Base-by-base conservation (phyloP, 2,113 vertebrate genomes). In the Daboia siamensis region DNA sequence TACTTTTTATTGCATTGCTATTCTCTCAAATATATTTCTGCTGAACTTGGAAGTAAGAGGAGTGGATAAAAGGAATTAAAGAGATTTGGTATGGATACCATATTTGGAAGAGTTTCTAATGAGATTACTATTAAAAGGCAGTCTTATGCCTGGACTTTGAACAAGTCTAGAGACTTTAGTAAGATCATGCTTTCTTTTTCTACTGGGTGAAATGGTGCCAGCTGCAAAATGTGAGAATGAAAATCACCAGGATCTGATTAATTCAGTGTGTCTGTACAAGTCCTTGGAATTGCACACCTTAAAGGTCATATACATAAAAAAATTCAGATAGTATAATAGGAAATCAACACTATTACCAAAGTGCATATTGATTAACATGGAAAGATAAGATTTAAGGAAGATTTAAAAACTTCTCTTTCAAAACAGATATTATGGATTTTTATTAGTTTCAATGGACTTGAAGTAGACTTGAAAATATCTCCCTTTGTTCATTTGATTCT, bases 401-500 rank as follows among this genome's bases (percentile, higher is more conserved):
- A 88, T 96, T 96, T 95, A 96, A 89, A 94, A 96, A 96, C 95
- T 96, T 95, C 64, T 26, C 7, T 96, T 95, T 93, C 87, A 90
- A 94, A 93, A 95, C 93, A 95, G 85, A 93, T 94, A 94, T 93
- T 95, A 55, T 93, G 7, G 1, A 91, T 87, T 90, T 91, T 89
- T 64, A 64, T 2, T 2, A 94, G 96, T 93, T 95, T 90, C 93
- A 95, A 96, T 97, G 84, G 97, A 90, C 95, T 94, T 95, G 89
- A 96, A 85, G 92, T 92, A 54, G 93, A 97, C 95, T 90, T 21
- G 94, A 96, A 97, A 94, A 88, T 89, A 96, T 90, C 93, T 90
- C 93, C 95, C 97, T 97, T 96, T 97, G 96, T 96, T 97, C 93
- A 20, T 92, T 80, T 90, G 61, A 93, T 93, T 95, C 96, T 89